Evolutionary conservation across 2,888 invertebrate genomes (phyloP).

Genomic region (Brachypterus glaber): DNA sequence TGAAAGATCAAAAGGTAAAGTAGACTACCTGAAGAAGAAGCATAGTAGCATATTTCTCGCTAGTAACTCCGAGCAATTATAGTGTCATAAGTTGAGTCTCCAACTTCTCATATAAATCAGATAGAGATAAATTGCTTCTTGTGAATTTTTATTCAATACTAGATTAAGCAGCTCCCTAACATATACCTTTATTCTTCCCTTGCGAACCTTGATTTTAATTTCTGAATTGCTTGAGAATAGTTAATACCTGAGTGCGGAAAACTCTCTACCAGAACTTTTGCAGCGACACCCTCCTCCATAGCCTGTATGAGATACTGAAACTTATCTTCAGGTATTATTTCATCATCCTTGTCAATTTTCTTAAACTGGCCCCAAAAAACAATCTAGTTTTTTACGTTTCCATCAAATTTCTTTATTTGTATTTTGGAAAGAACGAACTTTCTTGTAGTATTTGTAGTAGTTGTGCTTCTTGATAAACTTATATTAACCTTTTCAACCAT

Average conservation of each 20-base stretch:
- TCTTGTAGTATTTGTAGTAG: no score
- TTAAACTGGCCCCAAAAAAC: conserved; percentile 11
- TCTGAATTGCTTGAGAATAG: conserved; percentile 2
- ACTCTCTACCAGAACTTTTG: conserved; percentile 11
- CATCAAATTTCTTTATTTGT: conserved; percentile 10
- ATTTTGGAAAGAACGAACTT: no score
- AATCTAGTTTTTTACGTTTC: conserved; percentile 10
- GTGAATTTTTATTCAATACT: conserved; percentile 8
- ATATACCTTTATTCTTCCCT: conserved; percentile 10
- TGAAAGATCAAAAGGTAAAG: no score
- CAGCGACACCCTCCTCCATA: conserved; percentile 7
- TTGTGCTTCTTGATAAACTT: no score
- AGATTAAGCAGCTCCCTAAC: conserved; percentile 9
- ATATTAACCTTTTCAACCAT: no score
- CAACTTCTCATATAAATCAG: no score
- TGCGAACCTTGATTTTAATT: conserved; percentile 10
- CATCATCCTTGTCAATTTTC: conserved; percentile 11
- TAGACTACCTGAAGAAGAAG: no score
- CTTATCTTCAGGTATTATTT: conserved; percentile 12
- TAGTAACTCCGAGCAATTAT: no score
- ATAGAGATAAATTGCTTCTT: no score
- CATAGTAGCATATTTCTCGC: no score
- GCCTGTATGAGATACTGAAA: conserved; percentile 13
- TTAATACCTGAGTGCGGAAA: conserved; percentile 10
- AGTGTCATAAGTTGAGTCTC: no score